phyloP scores from a whole-genome alignment of 2,797 vertebrate genomes.

The Pitangus sulphuratus region DNA sequence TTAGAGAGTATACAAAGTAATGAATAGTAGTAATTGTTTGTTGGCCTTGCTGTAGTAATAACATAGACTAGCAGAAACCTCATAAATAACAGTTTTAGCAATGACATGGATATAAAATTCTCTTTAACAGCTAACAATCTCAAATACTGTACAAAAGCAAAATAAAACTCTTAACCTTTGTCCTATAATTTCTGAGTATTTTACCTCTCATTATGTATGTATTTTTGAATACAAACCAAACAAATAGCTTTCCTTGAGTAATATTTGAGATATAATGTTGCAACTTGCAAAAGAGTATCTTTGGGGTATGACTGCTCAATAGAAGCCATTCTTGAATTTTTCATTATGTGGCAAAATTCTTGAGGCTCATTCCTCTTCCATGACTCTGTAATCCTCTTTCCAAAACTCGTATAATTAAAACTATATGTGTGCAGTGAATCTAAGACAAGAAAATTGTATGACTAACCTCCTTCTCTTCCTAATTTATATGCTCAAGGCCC shows the following conservation, averaged over 20 bases:
- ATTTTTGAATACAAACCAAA: neutral
- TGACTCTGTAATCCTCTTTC: neutral
- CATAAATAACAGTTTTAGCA: neutral
- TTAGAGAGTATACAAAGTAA: neutral
- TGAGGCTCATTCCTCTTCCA: neutral
- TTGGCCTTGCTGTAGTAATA: neutral
- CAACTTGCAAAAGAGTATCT: neutral
- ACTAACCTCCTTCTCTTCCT: neutral
- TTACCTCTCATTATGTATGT: neutral
- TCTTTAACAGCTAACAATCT: neutral
- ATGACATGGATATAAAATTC: neutral
- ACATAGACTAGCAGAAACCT: neutral
- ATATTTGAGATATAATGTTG: neutral
- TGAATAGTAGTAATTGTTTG: neutral
- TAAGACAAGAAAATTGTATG: neutral
- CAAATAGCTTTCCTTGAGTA: neutral
- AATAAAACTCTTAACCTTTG: neutral
- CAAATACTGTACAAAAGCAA: neutral
- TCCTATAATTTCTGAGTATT: neutral
- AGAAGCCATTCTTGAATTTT: neutral
- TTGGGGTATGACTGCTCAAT: neutral
- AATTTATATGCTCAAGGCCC: neutral
- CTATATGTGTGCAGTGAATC: rapidly evolving
- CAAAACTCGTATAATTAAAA: neutral
- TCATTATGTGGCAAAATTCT: neutral